These are phyloP conservation scores for Montipora capricornis DNA, from an alignment of 64 coral and sea anemone species.

Conservation along the genomic window DNA sequence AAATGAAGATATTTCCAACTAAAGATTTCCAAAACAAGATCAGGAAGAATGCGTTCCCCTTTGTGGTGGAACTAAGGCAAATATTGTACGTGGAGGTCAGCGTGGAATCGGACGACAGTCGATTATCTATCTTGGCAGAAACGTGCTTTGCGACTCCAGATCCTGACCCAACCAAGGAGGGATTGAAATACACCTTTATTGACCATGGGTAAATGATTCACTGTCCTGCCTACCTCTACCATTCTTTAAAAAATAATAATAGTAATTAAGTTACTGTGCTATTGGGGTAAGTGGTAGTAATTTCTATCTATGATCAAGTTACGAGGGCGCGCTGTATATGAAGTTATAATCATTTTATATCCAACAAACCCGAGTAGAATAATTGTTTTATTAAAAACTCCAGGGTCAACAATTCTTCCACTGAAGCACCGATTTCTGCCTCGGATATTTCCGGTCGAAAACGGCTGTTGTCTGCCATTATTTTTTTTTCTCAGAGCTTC, in stretches of 20 bases:
- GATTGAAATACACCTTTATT: constrained; percentile 30
- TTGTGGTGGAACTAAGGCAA: neutral
- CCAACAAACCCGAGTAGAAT: no score
- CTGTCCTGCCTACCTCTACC: neutral
- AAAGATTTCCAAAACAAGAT: neutral
- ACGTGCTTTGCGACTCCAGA: neutral
- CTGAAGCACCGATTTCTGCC: no score
- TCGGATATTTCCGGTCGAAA: no score
- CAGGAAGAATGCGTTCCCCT: neutral
- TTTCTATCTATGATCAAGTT: no score
- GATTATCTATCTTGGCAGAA: neutral
- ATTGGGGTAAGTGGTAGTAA: no score
- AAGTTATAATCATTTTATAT: no score
- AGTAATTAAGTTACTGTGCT: neutral
- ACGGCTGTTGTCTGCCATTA: no score
- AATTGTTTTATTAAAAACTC: no score
- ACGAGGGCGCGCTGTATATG: no score
- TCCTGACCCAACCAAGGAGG: neutral
- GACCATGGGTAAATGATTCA: neutral
- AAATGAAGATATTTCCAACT: neutral
- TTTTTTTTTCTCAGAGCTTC: no score
- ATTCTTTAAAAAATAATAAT: neutral
- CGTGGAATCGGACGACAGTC: neutral
- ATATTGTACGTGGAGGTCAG: neutral
- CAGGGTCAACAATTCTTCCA: no score